phyloP scores from a whole-genome alignment of 2,113 vertebrate genomes.

The Herpetotheres cachinnans region DNA sequence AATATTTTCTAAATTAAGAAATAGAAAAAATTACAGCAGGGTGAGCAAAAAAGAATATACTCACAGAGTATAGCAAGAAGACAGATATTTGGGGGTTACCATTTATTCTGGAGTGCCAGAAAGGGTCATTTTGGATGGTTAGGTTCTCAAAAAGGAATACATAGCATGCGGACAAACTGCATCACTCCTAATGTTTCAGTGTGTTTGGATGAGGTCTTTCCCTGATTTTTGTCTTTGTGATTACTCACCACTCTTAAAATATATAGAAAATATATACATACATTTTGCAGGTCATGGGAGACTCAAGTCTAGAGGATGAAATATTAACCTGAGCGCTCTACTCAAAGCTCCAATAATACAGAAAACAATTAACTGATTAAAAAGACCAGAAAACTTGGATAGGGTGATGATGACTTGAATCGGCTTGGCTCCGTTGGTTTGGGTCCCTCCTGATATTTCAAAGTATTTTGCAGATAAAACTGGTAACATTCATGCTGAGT shows the following conservation, averaged over 20 bases:
- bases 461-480: not conserved
- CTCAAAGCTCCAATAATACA: not conserved
- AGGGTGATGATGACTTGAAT: not conserved
- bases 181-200: not conserved
- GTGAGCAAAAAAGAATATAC: not conserved
- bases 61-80: not conserved
- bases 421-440: not conserved
- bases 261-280: not conserved
- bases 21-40: not conserved
- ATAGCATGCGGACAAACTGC: not conserved
- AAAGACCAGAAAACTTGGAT: not conserved
- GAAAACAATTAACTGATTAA: not conserved
- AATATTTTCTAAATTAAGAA: not conserved
- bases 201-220: not conserved
- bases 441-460: not conserved
- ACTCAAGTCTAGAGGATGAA: not conserved
- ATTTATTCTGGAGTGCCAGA: not conserved
- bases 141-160: not conserved
- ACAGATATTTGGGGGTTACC: not conserved
- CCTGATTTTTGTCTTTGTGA: not conserved
- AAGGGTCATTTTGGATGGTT: not conserved
- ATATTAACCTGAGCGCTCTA: not conserved
- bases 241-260: not conserved
- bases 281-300: not conserved
- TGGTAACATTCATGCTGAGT: not conserved